Evolutionary conservation across 2,797 vertebrate genomes (phyloP), one percentile per base, ranked within the genome.

Genomic region (Anas georgica): DNA sequence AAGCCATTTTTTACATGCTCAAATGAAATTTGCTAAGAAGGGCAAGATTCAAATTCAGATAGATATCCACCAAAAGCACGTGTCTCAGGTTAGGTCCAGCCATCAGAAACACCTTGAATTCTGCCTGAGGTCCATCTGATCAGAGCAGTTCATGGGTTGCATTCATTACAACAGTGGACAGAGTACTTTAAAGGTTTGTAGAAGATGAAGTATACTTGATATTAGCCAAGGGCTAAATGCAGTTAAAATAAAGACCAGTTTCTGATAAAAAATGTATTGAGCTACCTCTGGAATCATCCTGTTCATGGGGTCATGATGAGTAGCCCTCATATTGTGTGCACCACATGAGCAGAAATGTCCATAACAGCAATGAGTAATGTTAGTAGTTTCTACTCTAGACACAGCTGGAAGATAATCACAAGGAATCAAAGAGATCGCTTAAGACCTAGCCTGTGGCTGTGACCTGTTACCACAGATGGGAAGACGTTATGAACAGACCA

Each of bases 221-320:
- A 69, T 12, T 4, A 93, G 74, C 83, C 74, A 84, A 69, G 33
- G 64, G 60, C 56, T 70, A 92, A 92, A 95, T 55, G 60, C 6
- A 63, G 72, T 55, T 76, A 79, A 87, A 95, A 83, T 52, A 83
- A 68, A 84, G 67, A 76, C 63, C 87, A 90, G 46, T 84, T 90
- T 86, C 46, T 60, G 39, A 70, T 52, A n/a, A 48, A 79, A 93
- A 77, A 81, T 48, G 62, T 59, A 25, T 84, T 84, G 50, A 86
- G 64, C 56, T 84, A 74, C 64, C 31, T 56, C 74, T 84, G 43
- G 67, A 84, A 45, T 80, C 86, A 84, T 77, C 31, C 72, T 50
- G 56, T 70, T 68, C 39, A 21, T 56, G 20, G 64, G 52, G 43
- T 78, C 59, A 35, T 5, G 13, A 26, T 7, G 68, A 76, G 31